These are phyloP conservation scores for Forbesichthys agassizii DNA, from an alignment of 2,113 vertebrate species.

Conservation along the genomic window DNA sequence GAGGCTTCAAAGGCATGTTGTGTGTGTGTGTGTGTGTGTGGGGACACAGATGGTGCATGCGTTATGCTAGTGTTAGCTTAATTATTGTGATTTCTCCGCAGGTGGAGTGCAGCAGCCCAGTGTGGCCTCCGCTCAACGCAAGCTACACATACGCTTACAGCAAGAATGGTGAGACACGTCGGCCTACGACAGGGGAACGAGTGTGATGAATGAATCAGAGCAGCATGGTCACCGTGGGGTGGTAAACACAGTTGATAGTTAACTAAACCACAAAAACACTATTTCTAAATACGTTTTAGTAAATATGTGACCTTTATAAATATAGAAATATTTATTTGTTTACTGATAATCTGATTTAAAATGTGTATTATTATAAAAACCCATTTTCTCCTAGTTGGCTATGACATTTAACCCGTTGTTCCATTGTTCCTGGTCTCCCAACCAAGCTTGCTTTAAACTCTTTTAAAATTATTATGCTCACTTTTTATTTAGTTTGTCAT, in stretches of 20 bases:
- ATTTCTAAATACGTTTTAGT: not conserved
- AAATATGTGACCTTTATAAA: not conserved
- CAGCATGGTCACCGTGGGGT: not conserved
- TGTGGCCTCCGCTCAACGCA: constrained; percentile 84
- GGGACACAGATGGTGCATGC: not conserved
- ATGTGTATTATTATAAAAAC: not conserved
- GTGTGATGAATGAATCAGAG: not conserved
- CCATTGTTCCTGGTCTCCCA: no score
- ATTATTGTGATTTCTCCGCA: constrained; percentile 62
- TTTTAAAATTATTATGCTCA: no score
- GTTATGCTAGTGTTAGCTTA: not conserved
- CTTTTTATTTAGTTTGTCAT: no score
- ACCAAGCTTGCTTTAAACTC: no score
- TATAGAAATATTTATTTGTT: not conserved
- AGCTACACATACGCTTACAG: constrained; percentile 79
- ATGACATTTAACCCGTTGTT: no score
- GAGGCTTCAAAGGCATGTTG: no score
- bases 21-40: not conserved
- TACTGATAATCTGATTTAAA: not conserved
- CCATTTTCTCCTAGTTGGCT: not conserved
- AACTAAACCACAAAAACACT: not conserved
- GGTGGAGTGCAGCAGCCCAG: constrained; percentile 87
- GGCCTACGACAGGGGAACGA: not conserved
- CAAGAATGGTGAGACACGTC: constrained; percentile 82
- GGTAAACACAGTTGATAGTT: not conserved